Conservation (phyloP, 2,113 vertebrate species). For the Oryzias javanicus region DNA sequence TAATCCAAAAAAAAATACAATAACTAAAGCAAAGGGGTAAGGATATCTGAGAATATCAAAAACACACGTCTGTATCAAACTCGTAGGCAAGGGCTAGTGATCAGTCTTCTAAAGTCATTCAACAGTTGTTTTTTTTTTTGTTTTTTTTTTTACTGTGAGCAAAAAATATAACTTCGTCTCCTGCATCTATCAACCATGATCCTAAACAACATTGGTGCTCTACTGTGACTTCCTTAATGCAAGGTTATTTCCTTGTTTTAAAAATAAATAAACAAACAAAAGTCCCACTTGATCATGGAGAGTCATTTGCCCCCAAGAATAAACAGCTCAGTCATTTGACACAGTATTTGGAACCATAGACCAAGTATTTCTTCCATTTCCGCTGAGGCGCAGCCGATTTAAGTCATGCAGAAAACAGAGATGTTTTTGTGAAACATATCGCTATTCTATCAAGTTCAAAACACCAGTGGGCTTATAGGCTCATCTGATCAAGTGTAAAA, state of each 20-base stretch:
- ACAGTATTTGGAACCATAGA: background rate
- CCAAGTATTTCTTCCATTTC: background rate
- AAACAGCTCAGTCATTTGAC: slow-evolving; percentile 4
- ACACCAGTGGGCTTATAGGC: background rate
- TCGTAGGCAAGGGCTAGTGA: background rate
- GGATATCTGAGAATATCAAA: too few species aligned
- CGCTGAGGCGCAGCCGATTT: background rate
- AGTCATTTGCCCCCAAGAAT: background rate
- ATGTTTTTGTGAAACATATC: background rate
- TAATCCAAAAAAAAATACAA: too few species aligned
- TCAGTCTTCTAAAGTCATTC: background rate
- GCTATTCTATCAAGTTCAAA: background rate
- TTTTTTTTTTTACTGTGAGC: background rate
- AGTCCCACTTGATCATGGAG: slow-evolving; percentile 7
- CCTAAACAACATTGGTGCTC: slow-evolving; percentile 7
- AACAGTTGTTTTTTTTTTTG: background rate
- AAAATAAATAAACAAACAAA: background rate
- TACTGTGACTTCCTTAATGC: slow-evolving; percentile 4
- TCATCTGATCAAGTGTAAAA: slow-evolving; percentile 9
- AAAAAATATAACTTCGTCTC: background rate
- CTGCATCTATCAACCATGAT: slow-evolving; percentile 7
- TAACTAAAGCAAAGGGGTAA: too few species aligned
- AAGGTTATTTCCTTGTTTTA: background rate
- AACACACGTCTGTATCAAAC: background rate
- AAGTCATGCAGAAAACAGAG: background rate